These are phyloP conservation scores for Geotrupes spiniger DNA, from an alignment of 2,888 invertebrate species.

Conservation along the genomic window DNA sequence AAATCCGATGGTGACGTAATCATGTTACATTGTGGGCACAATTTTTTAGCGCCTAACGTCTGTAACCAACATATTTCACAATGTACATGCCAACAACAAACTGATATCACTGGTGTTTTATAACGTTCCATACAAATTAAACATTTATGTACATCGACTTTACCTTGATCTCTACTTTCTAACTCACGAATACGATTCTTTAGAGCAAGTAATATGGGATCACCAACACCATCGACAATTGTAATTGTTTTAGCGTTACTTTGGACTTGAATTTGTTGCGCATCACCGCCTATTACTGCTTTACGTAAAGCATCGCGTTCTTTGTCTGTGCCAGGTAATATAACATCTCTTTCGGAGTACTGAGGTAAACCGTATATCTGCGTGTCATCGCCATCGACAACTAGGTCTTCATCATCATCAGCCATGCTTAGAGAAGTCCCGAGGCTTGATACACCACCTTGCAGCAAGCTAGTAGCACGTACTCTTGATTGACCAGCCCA, in stretches of 20 bases:
- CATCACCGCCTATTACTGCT: constrained; percentile 49
- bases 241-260: constrained; percentile 14
- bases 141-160: constrained; percentile 72
- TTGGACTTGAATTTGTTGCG: constrained; percentile 36
- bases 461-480: constrained; percentile 67
- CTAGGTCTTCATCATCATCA: constrained; percentile 68
- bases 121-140: constrained; percentile 87
- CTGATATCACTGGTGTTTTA: constrained; percentile 83
- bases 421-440: constrained; percentile 48
- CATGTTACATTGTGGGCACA: constrained; percentile 94
- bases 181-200: constrained; percentile 74
- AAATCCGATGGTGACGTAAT: constrained; percentile 86
- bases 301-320: constrained; percentile 56
- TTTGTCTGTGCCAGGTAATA: constrained; percentile 55
- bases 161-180: constrained; percentile 59
- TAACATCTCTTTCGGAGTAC: constrained; percentile 74
- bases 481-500: constrained; percentile 89
- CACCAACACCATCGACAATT: constrained; percentile 32
- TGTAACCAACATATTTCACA: constrained; percentile 82
- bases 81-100: constrained; percentile 96
- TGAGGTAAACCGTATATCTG: constrained; percentile 83
- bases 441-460: constrained; percentile 61
- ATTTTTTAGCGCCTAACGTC: constrained; percentile 77
- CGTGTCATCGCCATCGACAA: constrained; percentile 88
- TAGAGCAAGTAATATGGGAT: constrained; percentile 67